Evolutionary conservation across 1,140 invertebrate species (phyloP), one percentile per base, ranked within the genome.

Genomic region (Halictus rubicundus): DNA sequence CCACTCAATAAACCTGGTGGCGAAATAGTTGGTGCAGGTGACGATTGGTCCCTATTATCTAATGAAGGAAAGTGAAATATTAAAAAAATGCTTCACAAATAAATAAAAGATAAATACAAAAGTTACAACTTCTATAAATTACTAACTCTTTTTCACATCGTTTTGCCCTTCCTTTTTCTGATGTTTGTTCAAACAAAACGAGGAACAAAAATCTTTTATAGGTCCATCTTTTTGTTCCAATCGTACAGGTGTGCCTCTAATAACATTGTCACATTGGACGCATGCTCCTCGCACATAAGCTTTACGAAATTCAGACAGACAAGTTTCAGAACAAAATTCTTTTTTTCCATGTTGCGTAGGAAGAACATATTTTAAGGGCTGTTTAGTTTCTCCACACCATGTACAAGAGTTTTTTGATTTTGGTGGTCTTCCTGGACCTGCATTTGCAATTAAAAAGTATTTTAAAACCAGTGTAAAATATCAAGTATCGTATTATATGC

Each of bases 271-370:
- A 93, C 97, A 98, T 87, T 96, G 95, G 70, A 96, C 93, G 92
- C 97, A 97, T n/a, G 96, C 96, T 64, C 96, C 96, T 93, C 97
- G 97, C 85, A 96, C 95, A 88, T 97, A 97, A 23, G 97, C 97
- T 89, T 97, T 97, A 64, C 97, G 95, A 90, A 97, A 98, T 93
- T 97, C 97, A 10, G 96, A 95, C 27, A 98, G 94, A 92, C 97
- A 98, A 25, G 95, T 96, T 91, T 97, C 96, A 0, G 97, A 98
- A 92, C 97, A 98, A 91, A 98, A 98, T 90, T 98, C 97, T 90
- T 98, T 98, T 89, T 98, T 98, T 16, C 97, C 97, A 91, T 97
- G 95, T 88, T 96, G 96, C 0, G 97, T 97, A 8, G 97, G 97
- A 66, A 97, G 92, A 60, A 98, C 96, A 92, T 97, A 98, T 87